Conservation (phyloP, 53 echinoderm and acorn worm genomes). For the Patiria pectinifera region DNA sequence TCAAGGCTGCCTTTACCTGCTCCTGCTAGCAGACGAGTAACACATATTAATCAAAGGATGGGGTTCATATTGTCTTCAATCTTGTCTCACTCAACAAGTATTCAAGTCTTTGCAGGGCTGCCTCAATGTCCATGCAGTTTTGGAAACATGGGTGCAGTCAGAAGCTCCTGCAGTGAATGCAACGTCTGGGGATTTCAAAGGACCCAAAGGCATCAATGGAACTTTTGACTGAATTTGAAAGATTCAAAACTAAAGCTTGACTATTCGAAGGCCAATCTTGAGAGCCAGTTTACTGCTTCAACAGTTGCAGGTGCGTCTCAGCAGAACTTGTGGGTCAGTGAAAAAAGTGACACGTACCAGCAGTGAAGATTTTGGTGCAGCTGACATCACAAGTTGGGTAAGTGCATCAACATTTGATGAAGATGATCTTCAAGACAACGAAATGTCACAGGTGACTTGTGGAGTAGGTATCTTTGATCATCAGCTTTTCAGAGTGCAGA, state of each 20-base stretch:
- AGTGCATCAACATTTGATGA: no score
- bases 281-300: neutral
- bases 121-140: neutral
- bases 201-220: neutral
- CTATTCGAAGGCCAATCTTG: neutral
- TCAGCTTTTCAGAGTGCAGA: no score
- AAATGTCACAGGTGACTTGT: no score
- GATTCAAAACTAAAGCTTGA: neutral
- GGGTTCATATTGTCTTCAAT: neutral
- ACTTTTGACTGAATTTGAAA: neutral
- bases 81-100: neutral
- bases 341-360: no score
- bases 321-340: no score
- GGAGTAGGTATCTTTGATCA: no score
- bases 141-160: conserved; percentile 16
- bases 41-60: neutral
- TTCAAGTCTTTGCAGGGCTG: neutral
- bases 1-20: no score
- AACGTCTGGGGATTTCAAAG: neutral
- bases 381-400: no score
- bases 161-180: neutral
- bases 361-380: no score
- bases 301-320: no score
- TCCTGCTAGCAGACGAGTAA: neutral
- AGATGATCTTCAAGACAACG: no score